Conservation (phyloP, 2,888 invertebrate species). For the Ophraella communa region DNA sequence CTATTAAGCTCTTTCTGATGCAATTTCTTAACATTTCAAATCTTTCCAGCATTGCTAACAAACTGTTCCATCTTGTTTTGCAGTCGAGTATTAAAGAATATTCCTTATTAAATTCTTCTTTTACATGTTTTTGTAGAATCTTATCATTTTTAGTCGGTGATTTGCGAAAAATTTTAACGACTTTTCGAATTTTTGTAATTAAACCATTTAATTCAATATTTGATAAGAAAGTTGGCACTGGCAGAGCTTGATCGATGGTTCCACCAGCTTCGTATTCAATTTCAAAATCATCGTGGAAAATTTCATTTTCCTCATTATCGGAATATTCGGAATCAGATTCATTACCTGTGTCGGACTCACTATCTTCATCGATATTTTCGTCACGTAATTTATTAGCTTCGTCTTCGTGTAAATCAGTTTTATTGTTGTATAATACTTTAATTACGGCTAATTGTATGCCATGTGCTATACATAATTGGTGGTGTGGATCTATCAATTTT, state of each 20-base stretch:
- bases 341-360: background rate
- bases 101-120: slow-evolving; percentile 25
- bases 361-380: background rate
- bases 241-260: background rate
- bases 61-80: slow-evolving; percentile 31
- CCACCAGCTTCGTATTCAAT: background rate
- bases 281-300: background rate
- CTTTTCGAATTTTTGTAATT: slow-evolving; percentile 25
- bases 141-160: slow-evolving; percentile 29
- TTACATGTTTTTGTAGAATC: slow-evolving; percentile 30
- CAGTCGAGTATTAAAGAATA: slow-evolving; percentile 23
- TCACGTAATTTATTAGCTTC: background rate
- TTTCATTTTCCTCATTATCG: background rate
- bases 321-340: background rate
- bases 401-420: background rate
- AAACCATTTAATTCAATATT: background rate
- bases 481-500: slow-evolving; percentile 23
- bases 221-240: background rate
- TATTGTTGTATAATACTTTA: slow-evolving; percentile 34
- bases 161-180: slow-evolving; percentile 22
- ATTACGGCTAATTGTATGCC: slow-evolving; percentile 37
- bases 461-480: slow-evolving; percentile 40
- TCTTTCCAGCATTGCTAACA: slow-evolving; percentile 29
- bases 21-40: slow-evolving; percentile 22
- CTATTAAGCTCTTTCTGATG: slow-evolving; percentile 20